Evolutionary conservation across 2,113 vertebrate genomes (phyloP).

Genomic region (Dasyprocta punctata): DNA sequence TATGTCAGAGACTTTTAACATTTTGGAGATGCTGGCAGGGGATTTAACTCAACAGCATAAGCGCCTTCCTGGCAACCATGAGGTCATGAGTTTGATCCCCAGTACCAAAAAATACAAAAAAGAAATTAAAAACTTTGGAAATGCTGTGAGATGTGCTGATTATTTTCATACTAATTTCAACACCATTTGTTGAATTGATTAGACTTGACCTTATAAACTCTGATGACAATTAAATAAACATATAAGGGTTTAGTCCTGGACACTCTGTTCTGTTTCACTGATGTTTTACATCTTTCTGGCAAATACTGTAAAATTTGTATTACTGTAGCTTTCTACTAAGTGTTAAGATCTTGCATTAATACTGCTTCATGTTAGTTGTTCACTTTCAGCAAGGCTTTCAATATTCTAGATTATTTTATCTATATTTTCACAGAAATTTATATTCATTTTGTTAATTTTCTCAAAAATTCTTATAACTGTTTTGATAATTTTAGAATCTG

Average conservation of each 20-base stretch:
- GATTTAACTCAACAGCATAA: too few species aligned
- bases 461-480: neutral
- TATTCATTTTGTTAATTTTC: neutral
- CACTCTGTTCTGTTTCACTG: neutral
- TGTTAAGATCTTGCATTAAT: neutral
- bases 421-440: neutral
- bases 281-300: neutral
- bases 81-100: too few species aligned
- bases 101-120: too few species aligned
- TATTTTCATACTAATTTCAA: neutral
- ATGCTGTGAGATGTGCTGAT: neutral
- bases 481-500: neutral
- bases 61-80: too few species aligned
- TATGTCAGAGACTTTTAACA: neutral
- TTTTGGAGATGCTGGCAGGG: neutral
- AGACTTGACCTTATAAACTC: neutral
- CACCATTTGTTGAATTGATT: neutral
- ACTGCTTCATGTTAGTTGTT: neutral
- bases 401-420: neutral
- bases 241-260: neutral
- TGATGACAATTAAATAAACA: neutral
- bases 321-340: neutral
- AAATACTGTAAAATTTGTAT: neutral
- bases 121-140: neutral
- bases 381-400: neutral